Evolutionary conservation across 2,113 vertebrate genomes (phyloP), one percentile per base, ranked within the genome.

Genomic region (Seriola dumerili): DNA sequence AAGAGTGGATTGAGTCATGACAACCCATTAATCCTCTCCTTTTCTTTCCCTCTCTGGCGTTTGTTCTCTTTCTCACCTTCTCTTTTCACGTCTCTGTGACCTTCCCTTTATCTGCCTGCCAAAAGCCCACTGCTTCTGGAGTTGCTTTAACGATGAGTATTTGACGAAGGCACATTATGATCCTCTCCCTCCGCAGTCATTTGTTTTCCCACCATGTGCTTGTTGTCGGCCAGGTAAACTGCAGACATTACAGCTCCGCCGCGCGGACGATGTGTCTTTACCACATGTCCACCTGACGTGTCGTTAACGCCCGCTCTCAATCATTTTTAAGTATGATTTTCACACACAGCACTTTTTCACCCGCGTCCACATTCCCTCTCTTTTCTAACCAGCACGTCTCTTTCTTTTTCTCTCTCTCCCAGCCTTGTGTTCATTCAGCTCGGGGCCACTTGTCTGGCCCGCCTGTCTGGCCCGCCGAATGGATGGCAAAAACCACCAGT

Each of bases 1-100:
- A 55, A 81, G 71, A 88, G 74, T 87, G 68, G 84, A 92, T 78
- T 81, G 87, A 89, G 80, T 76, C 84, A 86, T 86, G 87, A 83
- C 78, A 78, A 70, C 64, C 84, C 78, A 83, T 84, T 88, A 87
- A 89, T 87, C 84, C 82, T 80, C 84, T 73, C 40, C 17, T 66
- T 82, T 76, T 87, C 63, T 83, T 80, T 68, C 48, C 36, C 32
- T 68, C 50, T 11, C 40, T 78, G 78, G 23, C 10, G 19, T 74
- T 80, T 83, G 55, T 81, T 84, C 61, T 84, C 52, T 52, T 82
- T 78, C 68, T 85, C 84, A 72, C 78, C 80, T 80, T 81, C 55
- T 55, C 17, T 73, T 81, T 88, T 86, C 80, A 83, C 54, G 70
- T 82, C 81, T 71, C 23, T 23, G 16, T 83, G 86, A 90, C 89